Evolutionary conservation across 2,888 invertebrate species (phyloP).

Genomic region (Noctua fimbriata): DNA sequence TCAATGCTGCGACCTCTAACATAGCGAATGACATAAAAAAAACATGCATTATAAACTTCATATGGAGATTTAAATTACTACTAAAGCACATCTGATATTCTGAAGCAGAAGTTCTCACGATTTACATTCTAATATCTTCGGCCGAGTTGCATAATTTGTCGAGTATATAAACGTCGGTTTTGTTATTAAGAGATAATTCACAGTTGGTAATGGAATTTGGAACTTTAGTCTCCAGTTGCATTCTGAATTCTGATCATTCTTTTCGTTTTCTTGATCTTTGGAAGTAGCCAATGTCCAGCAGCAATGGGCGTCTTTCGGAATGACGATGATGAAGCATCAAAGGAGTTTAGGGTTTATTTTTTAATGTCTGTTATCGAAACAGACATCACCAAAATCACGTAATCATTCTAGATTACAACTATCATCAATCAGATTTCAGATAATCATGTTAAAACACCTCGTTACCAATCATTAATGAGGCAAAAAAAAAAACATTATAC

Average conservation of each 20-base stretch:
- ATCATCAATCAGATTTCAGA: slow-evolving; percentile 4
- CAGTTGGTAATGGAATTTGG: background rate
- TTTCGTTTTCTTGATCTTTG: background rate
- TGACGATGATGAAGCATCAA: background rate
- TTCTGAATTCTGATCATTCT: background rate
- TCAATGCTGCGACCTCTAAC: slow-evolving; percentile 33
- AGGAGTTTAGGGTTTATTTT: background rate
- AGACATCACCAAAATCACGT: background rate
- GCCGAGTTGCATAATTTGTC: slow-evolving; percentile 34
- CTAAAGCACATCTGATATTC: slow-evolving; percentile 30
- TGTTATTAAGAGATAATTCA: slow-evolving; percentile 1
- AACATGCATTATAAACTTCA: slow-evolving; percentile 21
- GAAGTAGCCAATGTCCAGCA: background rate
- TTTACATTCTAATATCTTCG: slow-evolving; percentile 45
- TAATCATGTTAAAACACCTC: background rate
- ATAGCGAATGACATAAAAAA: slow-evolving; percentile 28
- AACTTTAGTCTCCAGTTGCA: background rate
- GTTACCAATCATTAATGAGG: background rate
- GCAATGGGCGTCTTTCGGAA: background rate
- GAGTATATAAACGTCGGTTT: slow-evolving; percentile 1
- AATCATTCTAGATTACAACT: background rate
- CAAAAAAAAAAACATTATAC: background rate
- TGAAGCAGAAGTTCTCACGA: slow-evolving; percentile 39
- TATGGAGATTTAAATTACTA: slow-evolving; percentile 40
- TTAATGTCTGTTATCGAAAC: background rate